Percentiles rank a stretch among this genome's conserved stretches.
These are phyloP conservation scores for Notechis scutatus DNA, from an alignment of 2,113 vertebrate species.

Conservation along the genomic window DNA sequence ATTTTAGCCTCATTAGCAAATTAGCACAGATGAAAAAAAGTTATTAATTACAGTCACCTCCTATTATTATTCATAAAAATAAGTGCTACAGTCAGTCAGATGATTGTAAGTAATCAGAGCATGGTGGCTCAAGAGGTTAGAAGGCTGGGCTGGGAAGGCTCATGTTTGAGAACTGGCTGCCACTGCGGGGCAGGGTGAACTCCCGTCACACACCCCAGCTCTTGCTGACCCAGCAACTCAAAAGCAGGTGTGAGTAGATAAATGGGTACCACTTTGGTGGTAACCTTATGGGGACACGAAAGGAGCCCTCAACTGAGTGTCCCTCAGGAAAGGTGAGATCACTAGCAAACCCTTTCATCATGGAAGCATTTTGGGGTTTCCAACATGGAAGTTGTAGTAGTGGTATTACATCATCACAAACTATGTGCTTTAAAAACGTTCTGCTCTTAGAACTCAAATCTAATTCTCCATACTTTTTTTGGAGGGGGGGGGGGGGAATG, in stretches of 20 bases:
- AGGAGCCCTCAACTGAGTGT: neutral
- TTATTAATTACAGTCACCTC: conserved; percentile 13
- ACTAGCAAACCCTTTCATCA: neutral
- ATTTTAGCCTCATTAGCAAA: neutral
- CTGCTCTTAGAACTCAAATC: conserved; percentile 24
- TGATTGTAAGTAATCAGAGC: neutral
- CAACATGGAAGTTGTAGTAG: neutral
- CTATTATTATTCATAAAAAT: conserved; percentile 10
- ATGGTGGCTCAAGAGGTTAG: neutral
- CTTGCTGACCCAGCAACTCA: neutral
- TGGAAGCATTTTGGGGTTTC: neutral
- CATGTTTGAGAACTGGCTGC: neutral
- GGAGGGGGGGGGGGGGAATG: neutral
- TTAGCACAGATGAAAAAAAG: neutral
- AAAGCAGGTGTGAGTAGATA: neutral
- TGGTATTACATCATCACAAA: conserved; percentile 19
- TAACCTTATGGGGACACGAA: neutral
- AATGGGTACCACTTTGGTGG: neutral
- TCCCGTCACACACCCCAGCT: neutral
- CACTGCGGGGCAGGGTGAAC: neutral
- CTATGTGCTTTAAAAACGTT: conserved; percentile 31
- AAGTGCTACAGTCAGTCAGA: neutral
- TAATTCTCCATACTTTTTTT: conserved; percentile 23
- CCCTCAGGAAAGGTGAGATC: neutral
- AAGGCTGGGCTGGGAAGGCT: neutral